Evolutionary conservation across 2,113 vertebrate genomes (phyloP).

Genomic region (Picathartes gymnocephalus): DNA sequence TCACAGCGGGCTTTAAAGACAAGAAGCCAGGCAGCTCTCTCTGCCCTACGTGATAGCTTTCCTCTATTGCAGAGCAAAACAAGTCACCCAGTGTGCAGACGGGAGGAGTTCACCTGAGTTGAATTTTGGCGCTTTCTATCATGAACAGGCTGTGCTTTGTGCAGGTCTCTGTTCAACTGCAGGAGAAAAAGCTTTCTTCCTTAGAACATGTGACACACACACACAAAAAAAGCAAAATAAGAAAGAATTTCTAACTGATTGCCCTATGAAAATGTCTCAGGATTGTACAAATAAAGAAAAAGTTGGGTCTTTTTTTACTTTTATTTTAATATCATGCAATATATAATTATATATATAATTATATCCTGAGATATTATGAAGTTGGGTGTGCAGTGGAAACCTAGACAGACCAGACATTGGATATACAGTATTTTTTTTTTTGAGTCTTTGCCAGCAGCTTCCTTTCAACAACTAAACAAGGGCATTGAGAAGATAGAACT

Average conservation of each 20-base stretch:
- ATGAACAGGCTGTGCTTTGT: neutral
- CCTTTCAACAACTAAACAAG: neutral
- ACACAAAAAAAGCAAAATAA: neutral
- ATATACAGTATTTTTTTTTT: neutral
- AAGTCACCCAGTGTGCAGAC: conserved; percentile 34
- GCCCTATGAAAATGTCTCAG: neutral
- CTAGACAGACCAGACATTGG: neutral
- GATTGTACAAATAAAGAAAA: neutral
- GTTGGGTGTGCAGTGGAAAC: neutral
- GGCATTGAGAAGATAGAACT: neutral
- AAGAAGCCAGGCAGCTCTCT: neutral
- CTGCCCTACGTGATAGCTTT: neutral
- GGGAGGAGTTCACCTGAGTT: conserved; percentile 29
- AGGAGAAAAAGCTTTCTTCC: neutral
- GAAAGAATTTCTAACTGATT: neutral
- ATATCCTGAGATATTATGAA: neutral
- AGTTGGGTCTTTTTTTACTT: fast-evolving
- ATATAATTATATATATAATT: too few species aligned
- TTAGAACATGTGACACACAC: neutral
- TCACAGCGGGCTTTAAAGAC: conserved; percentile 51
- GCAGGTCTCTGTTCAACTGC: neutral
- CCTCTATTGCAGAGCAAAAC: conserved; percentile 1
- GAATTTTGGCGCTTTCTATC: neutral
- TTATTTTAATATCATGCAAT: neutral
- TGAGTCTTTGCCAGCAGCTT: neutral